Evolutionary conservation across 2,888 invertebrate genomes (phyloP).

Genomic region (Leptinotarsa peninsularis): DNA sequence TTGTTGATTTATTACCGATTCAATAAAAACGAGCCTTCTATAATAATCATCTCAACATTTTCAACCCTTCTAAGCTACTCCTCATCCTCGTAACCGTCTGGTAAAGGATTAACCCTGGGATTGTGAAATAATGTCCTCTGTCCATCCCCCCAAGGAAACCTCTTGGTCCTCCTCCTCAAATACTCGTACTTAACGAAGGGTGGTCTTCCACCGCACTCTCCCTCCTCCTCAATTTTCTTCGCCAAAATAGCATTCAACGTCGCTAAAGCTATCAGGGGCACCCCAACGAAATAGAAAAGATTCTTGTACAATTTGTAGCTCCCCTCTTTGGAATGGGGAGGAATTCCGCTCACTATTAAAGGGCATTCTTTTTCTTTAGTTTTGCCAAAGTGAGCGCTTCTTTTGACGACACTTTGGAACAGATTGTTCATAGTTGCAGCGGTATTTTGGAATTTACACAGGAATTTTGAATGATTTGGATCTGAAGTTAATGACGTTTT

Average conservation of each 20-base stretch:
- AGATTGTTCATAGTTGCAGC: neutral
- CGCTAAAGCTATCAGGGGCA: constrained; percentile 76
- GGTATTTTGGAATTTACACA: neutral
- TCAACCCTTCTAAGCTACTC: neutral
- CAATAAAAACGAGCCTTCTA: neutral
- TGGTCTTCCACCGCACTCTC: constrained; percentile 66
- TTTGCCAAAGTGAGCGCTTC: neutral
- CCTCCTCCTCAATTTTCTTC: constrained; percentile 60
- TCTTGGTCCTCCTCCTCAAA: constrained; percentile 81
- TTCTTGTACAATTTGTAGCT: constrained; percentile 81
- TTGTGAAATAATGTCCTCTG: constrained; percentile 88
- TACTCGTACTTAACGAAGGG: constrained; percentile 84
- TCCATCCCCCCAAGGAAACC: constrained; percentile 94
- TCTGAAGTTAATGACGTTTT: constrained; percentile 6
- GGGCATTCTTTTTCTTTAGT: constrained; percentile 9
- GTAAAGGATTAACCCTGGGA: constrained; percentile 80
- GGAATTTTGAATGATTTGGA: constrained; percentile 9
- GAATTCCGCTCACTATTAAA: constrained; percentile 17
- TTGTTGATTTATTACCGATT: neutral
- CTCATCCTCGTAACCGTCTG: constrained; percentile 81
- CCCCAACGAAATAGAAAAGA: constrained; percentile 78
- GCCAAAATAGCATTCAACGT: constrained; percentile 80
- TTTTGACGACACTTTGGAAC: neutral
- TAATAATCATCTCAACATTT: neutral
- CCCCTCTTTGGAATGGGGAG: constrained; percentile 61